A percentile compares a stretch with the other conserved stretches of the same genome.
Evolutionary conservation across 2,888 invertebrate genomes (phyloP).

Genomic region (Caenorhabditis sp.): DNA sequence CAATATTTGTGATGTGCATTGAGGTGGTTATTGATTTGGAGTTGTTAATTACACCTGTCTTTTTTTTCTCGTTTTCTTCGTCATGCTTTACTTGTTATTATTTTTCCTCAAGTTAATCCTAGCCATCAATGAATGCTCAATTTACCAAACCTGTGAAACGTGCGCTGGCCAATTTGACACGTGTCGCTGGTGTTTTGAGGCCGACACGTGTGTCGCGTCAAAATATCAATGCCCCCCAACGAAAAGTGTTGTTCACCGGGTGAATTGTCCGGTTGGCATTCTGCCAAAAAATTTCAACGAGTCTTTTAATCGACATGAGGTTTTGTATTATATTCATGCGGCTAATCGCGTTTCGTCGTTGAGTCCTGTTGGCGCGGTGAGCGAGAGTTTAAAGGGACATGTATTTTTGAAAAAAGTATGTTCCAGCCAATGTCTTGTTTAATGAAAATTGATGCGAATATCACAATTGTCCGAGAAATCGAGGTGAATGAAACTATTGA

Average conservation of each 20-base stretch:
- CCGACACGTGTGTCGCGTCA: constrained; percentile 21
- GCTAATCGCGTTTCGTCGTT: constrained; percentile 33
- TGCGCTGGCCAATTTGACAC: constrained; percentile 35
- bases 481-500: neutral
- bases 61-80: neutral
- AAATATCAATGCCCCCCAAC: constrained; percentile 41
- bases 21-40: neutral
- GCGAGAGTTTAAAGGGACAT: constrained; percentile 4
- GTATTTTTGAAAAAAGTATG: too few species aligned
- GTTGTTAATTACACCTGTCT: neutral
- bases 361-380: constrained; percentile 30
- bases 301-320: constrained; percentile 11
- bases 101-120: neutral
- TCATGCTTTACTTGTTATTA: neutral
- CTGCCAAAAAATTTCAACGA: constrained; percentile 10
- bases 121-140: neutral
- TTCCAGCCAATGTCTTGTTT: constrained; percentile 6
- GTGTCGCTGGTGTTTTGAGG: constrained; percentile 18
- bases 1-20: constrained; percentile 12
- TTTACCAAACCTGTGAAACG: neutral
- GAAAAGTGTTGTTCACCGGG: constrained; percentile 14
- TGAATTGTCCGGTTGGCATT: constrained; percentile 30
- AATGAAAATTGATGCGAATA: neutral
- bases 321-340: constrained; percentile 34
- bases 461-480: neutral